phyloP scores from a whole-genome alignment of 2,888 invertebrate species.

The Heliconius sara region DNA sequence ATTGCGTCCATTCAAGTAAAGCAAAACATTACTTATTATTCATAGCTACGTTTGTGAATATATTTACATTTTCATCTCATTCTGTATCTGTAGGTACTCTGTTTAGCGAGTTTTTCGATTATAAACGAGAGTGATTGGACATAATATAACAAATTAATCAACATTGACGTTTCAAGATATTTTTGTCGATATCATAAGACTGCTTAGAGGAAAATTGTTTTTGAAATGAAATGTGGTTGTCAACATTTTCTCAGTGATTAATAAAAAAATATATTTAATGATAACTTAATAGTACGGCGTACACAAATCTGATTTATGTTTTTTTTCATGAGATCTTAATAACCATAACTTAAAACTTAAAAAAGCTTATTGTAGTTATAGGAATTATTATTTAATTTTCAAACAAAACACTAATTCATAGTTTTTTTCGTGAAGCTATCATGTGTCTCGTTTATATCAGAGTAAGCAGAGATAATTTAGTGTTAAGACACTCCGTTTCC shows the following conservation, averaged over 20 bases:
- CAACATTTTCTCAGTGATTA: no score
- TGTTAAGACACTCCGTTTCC: no score
- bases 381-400: no score
- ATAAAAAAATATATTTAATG: background rate
- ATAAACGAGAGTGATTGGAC: constrained; percentile 55
- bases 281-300: background rate
- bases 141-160: constrained; percentile 62
- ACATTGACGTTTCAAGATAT: constrained; percentile 56
- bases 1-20: constrained; percentile 34
- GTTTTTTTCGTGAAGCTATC: no score
- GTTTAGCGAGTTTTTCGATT: constrained; percentile 37
- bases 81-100: constrained; percentile 23
- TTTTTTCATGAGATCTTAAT: no score
- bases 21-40: constrained; percentile 39
- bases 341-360: background rate
- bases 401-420: no score
- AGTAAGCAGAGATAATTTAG: no score
- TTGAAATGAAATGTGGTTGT: background rate
- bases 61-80: constrained; percentile 43
- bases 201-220: constrained; percentile 61
- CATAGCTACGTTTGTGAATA: constrained; percentile 37
- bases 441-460: no score
- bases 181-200: constrained; percentile 69
- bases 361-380: no score
- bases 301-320: no score